Conservation (phyloP, 2,797 vertebrate genomes). For the Parauchenoglanis ngamensis region DNA sequence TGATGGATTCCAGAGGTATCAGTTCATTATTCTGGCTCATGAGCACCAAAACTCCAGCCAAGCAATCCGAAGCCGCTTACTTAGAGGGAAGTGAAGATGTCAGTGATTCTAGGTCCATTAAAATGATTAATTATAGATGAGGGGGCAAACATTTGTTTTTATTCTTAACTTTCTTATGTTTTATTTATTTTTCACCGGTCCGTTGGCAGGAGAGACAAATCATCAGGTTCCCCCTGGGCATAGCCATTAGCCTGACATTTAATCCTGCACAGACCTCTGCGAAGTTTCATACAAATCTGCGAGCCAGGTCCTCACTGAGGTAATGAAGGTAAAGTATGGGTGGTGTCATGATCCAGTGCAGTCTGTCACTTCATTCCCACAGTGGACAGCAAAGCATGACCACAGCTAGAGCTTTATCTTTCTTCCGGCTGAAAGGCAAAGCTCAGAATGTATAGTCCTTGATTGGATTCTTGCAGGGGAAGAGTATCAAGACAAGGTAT, state of each 20-base stretch:
- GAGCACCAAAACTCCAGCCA: slow-evolving; percentile 48
- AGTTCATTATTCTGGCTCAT: slow-evolving; percentile 60
- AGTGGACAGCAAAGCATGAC: not conserved
- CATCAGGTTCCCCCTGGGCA: slow-evolving; percentile 44
- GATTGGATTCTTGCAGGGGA: not conserved
- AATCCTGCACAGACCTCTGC: slow-evolving; percentile 56
- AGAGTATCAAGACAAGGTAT: not conserved
- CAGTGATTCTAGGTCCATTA: slow-evolving; percentile 61
- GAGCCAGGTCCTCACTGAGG: slow-evolving; percentile 43
- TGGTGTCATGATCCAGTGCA: slow-evolving; percentile 45
- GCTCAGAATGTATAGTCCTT: not conserved
- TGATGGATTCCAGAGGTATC: slow-evolving; percentile 65
- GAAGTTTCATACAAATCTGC: slow-evolving; percentile 54
- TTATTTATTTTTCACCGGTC: slow-evolving; percentile 21
- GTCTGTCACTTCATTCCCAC: slow-evolving; percentile 17
- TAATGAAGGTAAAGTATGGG: slow-evolving; percentile 56
- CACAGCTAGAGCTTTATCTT: not conserved
- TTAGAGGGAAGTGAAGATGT: slow-evolving; percentile 60
- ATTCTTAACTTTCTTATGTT: slow-evolving; percentile 42
- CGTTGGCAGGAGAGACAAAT: slow-evolving; percentile 59
- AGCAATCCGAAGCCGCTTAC: slow-evolving; percentile 57
- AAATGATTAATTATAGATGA: slow-evolving; percentile 66
- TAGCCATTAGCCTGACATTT: slow-evolving; percentile 62
- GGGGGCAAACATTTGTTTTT: slow-evolving; percentile 57
- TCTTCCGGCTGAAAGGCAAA: not conserved